Evolutionary conservation across 92 coral and sea anemone genomes (phyloP).

Genomic region (Isaurus tuberculatus): DNA sequence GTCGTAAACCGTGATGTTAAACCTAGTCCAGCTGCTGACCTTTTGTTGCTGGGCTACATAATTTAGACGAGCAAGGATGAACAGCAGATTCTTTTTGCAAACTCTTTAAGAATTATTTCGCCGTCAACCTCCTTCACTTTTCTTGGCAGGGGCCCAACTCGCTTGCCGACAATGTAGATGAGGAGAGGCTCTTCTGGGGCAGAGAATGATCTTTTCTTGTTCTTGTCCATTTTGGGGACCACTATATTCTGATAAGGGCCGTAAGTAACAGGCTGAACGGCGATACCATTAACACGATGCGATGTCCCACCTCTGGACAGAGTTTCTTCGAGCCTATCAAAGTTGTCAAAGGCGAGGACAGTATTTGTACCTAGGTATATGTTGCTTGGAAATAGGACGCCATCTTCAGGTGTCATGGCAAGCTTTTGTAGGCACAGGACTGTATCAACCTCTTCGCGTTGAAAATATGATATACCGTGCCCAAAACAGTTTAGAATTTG

Average conservation of each 20-base stretch:
- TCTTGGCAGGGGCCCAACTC: slow-evolving; percentile 61
- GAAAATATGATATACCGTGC: slow-evolving; percentile 57
- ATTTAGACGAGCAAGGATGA: slow-evolving; percentile 54
- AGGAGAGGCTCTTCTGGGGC: slow-evolving; percentile 32
- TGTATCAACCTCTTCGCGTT: slow-evolving; percentile 59
- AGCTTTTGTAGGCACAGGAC: slow-evolving; percentile 67
- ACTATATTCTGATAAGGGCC: slow-evolving; percentile 29
- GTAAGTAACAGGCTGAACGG: slow-evolving; percentile 18
- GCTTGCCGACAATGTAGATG: slow-evolving; percentile 50
- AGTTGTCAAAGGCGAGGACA: slow-evolving; percentile 45
- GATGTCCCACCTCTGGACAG: background rate
- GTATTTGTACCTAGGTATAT: slow-evolving; percentile 53
- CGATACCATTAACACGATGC: background rate
- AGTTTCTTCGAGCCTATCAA: background rate
- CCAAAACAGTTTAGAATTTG: slow-evolving; percentile 57
- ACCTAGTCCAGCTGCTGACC: slow-evolving; percentile 67
- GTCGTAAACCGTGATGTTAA: slow-evolving; percentile 59
- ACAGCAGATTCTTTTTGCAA: slow-evolving; percentile 44
- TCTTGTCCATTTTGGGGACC: slow-evolving; percentile 20
- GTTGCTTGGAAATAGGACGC: slow-evolving; percentile 52
- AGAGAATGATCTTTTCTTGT: slow-evolving; percentile 52
- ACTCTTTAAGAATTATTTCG: slow-evolving; percentile 28
- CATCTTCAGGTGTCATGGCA: slow-evolving; percentile 43
- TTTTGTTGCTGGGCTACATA: slow-evolving; percentile 43
- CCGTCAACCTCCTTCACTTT: slow-evolving; percentile 55